These are phyloP conservation scores for Amphipoea oculea DNA, from an alignment of 2,888 invertebrate species.

Conservation along the genomic window DNA sequence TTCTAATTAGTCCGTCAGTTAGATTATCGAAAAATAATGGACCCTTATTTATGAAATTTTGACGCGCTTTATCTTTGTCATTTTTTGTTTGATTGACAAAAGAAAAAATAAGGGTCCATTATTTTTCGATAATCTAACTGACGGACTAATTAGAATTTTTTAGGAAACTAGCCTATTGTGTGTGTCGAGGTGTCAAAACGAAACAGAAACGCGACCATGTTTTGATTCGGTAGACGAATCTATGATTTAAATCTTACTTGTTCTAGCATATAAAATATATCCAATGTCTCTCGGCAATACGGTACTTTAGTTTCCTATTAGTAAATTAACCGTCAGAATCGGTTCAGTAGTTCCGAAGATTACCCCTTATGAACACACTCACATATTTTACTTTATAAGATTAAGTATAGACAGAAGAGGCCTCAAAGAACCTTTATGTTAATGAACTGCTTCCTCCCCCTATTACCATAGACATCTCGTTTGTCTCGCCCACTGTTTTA, in stretches of 20 bases:
- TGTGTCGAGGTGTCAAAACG: too few species aligned
- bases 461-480: conserved; percentile 14
- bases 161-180: too few species aligned
- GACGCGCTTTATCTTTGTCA: too few species aligned
- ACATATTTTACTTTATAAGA: background rate
- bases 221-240: background rate
- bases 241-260: background rate
- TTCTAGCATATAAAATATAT: background rate
- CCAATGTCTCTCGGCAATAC: too few species aligned
- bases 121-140: too few species aligned
- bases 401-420: background rate
- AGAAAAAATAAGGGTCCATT: too few species aligned
- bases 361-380: background rate
- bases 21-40: too few species aligned
- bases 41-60: too few species aligned
- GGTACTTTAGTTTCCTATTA: too few species aligned
- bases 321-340: background rate
- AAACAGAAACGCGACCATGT: background rate
- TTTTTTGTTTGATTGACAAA: too few species aligned
- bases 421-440: background rate
- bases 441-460: background rate
- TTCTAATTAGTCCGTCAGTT: too few species aligned
- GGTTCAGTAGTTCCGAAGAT: background rate
- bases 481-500: conserved; percentile 13
- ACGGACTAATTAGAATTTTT: too few species aligned